Percentiles rank a stretch among this genome's conserved stretches.
Evolutionary conservation across 2,113 vertebrate genomes (phyloP).

Genomic region (Festucalex cinctus): DNA sequence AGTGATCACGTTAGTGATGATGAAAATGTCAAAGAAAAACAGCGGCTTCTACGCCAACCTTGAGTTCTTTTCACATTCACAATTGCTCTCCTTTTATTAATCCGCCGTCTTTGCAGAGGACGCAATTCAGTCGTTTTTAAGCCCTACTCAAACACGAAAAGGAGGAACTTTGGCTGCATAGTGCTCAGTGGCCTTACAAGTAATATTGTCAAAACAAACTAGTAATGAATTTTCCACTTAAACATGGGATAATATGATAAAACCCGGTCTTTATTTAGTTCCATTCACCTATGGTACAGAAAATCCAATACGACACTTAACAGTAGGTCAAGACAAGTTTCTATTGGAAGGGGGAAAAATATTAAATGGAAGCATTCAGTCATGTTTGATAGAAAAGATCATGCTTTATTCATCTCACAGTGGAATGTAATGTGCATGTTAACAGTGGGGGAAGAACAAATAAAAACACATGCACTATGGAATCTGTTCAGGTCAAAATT

Average conservation of each 20-base stretch:
- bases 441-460: not conserved
- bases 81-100: slow-evolving; percentile 4
- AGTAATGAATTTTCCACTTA: slow-evolving; percentile 4
- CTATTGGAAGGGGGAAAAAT: not conserved
- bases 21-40: slow-evolving; percentile 38
- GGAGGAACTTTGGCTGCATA: not conserved
- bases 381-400: not conserved
- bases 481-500: not conserved
- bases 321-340: slow-evolving; percentile 1
- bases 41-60: slow-evolving; percentile 36
- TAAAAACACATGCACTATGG: not conserved
- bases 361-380: slow-evolving; percentile 1
- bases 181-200: slow-evolving; percentile 5
- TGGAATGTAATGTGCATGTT: not conserved
- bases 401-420: slow-evolving; percentile 1
- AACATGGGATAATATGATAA: slow-evolving; percentile 1
- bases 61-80: slow-evolving; percentile 19
- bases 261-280: not conserved
- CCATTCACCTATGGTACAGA: not conserved
- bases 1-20: slow-evolving; percentile 41
- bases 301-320: slow-evolving; percentile 4
- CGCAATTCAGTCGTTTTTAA: slow-evolving; percentile 11
- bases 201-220: not conserved
- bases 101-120: slow-evolving; percentile 11
- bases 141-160: not conserved